Evolutionary conservation across 1,140 invertebrate species (phyloP), one percentile per base, ranked within the genome.

Genomic region (Drosophila ercepeae): DNA sequence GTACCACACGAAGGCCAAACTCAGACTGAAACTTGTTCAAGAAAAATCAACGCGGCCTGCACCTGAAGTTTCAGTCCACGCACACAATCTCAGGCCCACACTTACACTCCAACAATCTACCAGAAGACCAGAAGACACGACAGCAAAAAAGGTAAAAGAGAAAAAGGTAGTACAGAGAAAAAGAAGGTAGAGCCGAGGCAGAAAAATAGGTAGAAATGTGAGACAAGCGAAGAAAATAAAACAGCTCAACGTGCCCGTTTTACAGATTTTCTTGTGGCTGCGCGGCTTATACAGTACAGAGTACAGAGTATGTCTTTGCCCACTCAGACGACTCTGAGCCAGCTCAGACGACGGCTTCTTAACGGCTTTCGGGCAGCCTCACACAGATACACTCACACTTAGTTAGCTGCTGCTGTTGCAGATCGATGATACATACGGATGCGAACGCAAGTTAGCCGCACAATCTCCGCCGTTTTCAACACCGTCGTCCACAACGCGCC

Each of bases 21-120:
- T 91, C 75, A 77, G 83, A 91, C 90, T 91, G 77, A 90, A 90
- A 90, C 84, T 90, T 72, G 89, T 86, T 90, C 78, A 71, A 79
- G 78, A 81, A 88, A 32, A 72, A 72, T 86, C 84, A 89, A 74
- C 61, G 69, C 77, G 72, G 74, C 77, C 73, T 86, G 82, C 82
- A 86, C 82, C 82, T 86, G 82, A 86, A 88, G 74, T 86, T 64
- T 69, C 67, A 57, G 61, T 65, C 70, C 54, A 82, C 76, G 68
- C 61, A 63, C 19, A 52, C 34, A 67, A 39, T 36, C 27, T 13
- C 13, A 16, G 36, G 14, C 14, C 34, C 23, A 59, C 36, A 57
- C 50, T 49, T 45, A 53, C 42, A 34, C 41, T 34, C 46, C 45
- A 16, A 23, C 19, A 13, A 9, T 36, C 7, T 2, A 53, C 21